Percentiles rank a stretch among this genome's conserved stretches.
These are phyloP conservation scores for Drosophila sp. DNA, from an alignment of 1,140 invertebrate genomes.

Conservation along the genomic window DNA sequence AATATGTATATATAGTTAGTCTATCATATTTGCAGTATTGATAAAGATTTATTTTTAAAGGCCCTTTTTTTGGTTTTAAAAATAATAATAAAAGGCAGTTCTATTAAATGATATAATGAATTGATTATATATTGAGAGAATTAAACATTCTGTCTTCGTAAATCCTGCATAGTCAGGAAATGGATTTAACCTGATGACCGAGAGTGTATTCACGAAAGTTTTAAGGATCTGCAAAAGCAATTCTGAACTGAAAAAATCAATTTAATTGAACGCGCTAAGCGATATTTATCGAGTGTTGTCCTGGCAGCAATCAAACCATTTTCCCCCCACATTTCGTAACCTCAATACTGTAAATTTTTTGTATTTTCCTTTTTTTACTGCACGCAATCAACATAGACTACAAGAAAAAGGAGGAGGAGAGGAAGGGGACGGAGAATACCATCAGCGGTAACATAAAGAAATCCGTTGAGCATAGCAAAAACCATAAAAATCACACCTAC, in stretches of 20 bases:
- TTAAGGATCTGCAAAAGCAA: not conserved
- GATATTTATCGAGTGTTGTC: conserved; percentile 48
- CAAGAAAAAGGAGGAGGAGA: conserved; percentile 2
- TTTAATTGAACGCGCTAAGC: conserved; percentile 48
- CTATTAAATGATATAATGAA: too few relatives aligned
- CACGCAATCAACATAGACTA: conserved; percentile 74
- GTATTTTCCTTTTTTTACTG: conserved; percentile 16
- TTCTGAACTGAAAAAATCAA: conserved; percentile 24
- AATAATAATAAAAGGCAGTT: too few relatives aligned
- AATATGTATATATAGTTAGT: too few relatives aligned
- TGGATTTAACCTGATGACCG: too few relatives aligned
- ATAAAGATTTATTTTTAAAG: too few relatives aligned
- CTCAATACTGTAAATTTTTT: conserved; percentile 29
- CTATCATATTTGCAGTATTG: too few relatives aligned
- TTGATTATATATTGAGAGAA: too few relatives aligned
- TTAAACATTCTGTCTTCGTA: too few relatives aligned
- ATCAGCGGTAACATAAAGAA: conserved; percentile 35
- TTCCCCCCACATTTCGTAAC: conserved; percentile 30
- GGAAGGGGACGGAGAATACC: conserved; percentile 6
- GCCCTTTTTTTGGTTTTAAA: too few relatives aligned
- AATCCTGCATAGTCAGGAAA: too few relatives aligned
- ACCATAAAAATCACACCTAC: conserved; percentile 81
- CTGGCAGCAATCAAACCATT: not conserved
- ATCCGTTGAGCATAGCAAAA: conserved; percentile 78
- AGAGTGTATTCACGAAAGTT: too few relatives aligned